A percentile compares a stretch with the other conserved stretches of the same genome.
phyloP scores from a whole-genome alignment of 1,140 invertebrate species.

The Pseudomyrmex pallidus region DNA sequence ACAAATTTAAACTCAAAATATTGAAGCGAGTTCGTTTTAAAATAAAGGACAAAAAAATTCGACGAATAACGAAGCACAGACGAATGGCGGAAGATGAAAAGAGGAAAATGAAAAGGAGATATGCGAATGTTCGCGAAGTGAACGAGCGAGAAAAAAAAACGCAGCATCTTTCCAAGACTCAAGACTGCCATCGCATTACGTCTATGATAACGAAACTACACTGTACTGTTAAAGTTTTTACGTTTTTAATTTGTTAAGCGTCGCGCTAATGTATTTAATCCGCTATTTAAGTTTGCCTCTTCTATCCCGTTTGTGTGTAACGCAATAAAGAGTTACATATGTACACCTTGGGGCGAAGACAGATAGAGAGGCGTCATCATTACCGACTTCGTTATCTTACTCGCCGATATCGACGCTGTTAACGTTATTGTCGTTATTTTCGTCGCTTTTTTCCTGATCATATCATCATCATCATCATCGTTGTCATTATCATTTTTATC shows the following conservation, averaged over 20 bases:
- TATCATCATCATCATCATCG: neutral
- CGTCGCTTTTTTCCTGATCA: neutral
- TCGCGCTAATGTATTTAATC: conserved; percentile 78
- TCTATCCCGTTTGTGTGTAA: conserved; percentile 74
- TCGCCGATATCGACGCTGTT: conserved; percentile 4
- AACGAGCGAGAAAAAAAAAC: conserved; percentile 83
- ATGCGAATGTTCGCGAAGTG: conserved; percentile 71
- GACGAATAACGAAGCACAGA: conserved; percentile 57
- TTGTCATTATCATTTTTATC: neutral
- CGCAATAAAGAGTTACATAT: conserved; percentile 71
- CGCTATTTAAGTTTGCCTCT: conserved; percentile 74
- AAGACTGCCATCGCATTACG: conserved; percentile 84
- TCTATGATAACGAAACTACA: conserved; percentile 82
- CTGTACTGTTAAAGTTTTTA: conserved; percentile 84
- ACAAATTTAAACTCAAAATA: conserved; percentile 67
- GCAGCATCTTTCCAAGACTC: conserved; percentile 83
- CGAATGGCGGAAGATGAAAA: conserved; percentile 60
- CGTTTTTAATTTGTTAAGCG: conserved; percentile 84
- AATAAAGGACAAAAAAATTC: conserved; percentile 51
- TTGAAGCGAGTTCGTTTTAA: conserved; percentile 61
- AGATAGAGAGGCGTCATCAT: conserved; percentile 19
- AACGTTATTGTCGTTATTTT: neutral
- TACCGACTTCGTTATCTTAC: conserved; percentile 17
- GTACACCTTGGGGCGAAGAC: conserved; percentile 58
- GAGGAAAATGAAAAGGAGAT: conserved; percentile 50